Percentiles rank a stretch among this genome's conserved stretches.
Evolutionary conservation across 2,113 vertebrate genomes (phyloP).

Genomic region (Ceyx cyanopectus): DNA sequence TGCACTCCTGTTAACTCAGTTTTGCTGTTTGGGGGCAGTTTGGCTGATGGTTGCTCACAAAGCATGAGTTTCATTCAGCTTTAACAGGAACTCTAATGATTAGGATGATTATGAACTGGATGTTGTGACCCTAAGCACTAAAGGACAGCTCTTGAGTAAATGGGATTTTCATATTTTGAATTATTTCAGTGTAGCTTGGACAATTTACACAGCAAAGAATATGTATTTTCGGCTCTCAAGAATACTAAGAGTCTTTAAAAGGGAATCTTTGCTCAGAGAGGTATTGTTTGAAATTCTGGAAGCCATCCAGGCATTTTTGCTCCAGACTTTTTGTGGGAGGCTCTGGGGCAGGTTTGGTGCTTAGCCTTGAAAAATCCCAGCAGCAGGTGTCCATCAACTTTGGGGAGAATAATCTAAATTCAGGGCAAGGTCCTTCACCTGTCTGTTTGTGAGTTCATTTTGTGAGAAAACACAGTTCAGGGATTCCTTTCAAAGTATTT

Average conservation of each 20-base stretch:
- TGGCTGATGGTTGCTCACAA: neutral
- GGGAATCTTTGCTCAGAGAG: neutral
- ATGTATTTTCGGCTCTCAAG: neutral
- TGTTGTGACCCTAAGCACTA: neutral
- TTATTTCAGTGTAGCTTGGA: neutral
- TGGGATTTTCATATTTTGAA: neutral
- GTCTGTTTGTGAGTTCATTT: neutral
- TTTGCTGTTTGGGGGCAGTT: neutral
- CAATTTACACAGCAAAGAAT: neutral
- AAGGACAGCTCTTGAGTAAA: neutral
- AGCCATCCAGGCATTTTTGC: neutral
- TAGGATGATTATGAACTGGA: neutral
- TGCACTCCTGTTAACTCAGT: neutral
- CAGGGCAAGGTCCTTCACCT: neutral
- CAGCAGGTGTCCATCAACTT: neutral
- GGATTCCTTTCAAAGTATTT: constrained; percentile 2
- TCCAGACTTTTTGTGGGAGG: neutral
- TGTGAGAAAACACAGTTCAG: neutral
- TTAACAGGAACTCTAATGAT: neutral
- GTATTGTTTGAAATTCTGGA: neutral
- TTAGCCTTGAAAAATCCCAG: neutral
- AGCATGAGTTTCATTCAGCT: neutral
- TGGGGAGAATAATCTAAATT: neutral
- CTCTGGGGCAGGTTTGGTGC: neutral
- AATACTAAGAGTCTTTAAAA: neutral